These are phyloP conservation scores for Campylomormyrus tamandua DNA, from an alignment of 2,113 vertebrate species.

Conservation along the genomic window DNA sequence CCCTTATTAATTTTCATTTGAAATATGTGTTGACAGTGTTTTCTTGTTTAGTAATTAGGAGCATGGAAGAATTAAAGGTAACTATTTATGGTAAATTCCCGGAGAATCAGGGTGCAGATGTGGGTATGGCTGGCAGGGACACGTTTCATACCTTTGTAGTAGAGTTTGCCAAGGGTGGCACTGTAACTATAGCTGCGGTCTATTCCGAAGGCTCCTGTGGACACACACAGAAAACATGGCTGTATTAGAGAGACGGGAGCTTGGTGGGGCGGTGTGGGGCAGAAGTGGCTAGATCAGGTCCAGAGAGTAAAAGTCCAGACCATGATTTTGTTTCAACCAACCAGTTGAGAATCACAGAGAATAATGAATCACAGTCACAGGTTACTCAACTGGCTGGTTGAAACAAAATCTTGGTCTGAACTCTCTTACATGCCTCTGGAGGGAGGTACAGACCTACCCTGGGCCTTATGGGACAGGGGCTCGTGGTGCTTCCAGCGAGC, in stretches of 20 bases:
- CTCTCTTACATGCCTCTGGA: neutral
- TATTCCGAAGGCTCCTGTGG: constrained; percentile 63
- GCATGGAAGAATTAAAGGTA: neutral
- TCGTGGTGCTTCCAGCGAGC: constrained; percentile 81
- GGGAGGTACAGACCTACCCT: constrained; percentile 51
- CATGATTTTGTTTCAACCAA: neutral
- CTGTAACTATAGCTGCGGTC: constrained; percentile 75
- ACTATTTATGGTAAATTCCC: neutral
- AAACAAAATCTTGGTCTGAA: neutral
- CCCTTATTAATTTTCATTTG: neutral
- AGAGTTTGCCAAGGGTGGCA: constrained; percentile 62
- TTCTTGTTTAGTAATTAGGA: neutral
- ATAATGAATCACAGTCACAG: too few species aligned
- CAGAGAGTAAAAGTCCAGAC: neutral
- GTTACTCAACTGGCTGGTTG: neutral
- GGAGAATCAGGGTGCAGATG: neutral
- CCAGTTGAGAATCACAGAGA: neutral
- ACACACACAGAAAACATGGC: constrained; percentile 30
- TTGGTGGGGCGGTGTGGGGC: neutral
- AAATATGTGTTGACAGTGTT: neutral
- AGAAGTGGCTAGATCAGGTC: neutral
- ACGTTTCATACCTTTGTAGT: constrained; percentile 61
- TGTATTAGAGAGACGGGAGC: too few species aligned
- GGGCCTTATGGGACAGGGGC: constrained; percentile 42
- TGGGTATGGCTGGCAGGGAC: neutral